Percentiles rank a stretch among this genome's conserved stretches.
phyloP scores from a whole-genome alignment of 2,797 vertebrate genomes.

The Cossypha polioptera region DNA sequence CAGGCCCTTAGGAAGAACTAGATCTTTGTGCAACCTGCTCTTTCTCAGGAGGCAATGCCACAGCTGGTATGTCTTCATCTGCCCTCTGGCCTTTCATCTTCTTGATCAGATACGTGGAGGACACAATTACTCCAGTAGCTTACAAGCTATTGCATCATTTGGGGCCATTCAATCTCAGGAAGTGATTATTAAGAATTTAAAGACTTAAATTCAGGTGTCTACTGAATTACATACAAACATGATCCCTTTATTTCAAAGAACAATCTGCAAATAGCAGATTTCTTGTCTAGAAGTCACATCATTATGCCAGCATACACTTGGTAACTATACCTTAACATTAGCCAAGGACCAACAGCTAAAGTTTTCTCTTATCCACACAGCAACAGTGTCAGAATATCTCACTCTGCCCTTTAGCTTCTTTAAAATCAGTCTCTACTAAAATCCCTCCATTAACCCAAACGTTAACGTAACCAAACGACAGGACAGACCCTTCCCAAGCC shows the following conservation, averaged over 20 bases:
- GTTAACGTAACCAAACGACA: neutral
- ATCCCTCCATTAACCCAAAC: neutral
- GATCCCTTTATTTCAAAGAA: neutral
- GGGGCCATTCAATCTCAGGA: neutral
- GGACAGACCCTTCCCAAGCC: neutral
- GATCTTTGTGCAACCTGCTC: neutral
- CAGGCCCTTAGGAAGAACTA: neutral
- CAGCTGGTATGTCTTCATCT: neutral
- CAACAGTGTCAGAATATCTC: neutral
- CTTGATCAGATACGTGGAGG: neutral
- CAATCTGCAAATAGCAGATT: neutral
- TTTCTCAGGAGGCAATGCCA: neutral
- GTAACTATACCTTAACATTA: neutral
- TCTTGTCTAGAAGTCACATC: neutral
- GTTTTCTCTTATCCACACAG: neutral
- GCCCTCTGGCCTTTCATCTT: neutral
- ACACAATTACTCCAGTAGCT: neutral
- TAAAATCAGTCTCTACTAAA: neutral
- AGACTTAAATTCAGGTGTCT: neutral
- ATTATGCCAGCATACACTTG: neutral
- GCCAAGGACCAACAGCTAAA: neutral
- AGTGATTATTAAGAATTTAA: neutral
- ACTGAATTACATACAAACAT: neutral
- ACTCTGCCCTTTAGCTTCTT: neutral
- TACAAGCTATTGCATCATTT: conserved; percentile 13